Evolutionary conservation across 2,797 vertebrate genomes (phyloP).

Genomic region (Antrozous pallidus): DNA sequence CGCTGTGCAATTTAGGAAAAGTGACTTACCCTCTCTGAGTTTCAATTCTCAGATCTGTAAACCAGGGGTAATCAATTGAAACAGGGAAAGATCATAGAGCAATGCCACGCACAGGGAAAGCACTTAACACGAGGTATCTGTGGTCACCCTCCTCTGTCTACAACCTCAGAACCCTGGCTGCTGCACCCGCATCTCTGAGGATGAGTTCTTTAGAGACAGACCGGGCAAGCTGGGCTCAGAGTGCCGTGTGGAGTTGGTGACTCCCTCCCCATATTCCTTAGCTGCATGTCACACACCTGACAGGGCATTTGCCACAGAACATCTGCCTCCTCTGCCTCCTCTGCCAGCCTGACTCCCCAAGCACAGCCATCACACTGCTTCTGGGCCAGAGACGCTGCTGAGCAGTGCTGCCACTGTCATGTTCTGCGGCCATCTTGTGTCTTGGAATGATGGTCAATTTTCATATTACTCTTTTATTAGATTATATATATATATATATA

Average conservation of each 20-base stretch:
- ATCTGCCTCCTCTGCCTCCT: neutral
- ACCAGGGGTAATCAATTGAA: neutral
- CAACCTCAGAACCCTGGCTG: neutral
- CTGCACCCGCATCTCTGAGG: neutral
- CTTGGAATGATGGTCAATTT: no score
- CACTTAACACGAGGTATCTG: neutral
- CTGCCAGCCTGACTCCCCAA: neutral
- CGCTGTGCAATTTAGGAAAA: neutral
- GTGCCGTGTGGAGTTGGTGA: accelerated
- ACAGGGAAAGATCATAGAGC: neutral
- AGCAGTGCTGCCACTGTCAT: neutral
- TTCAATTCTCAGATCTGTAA: neutral
- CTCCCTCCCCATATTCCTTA: neutral
- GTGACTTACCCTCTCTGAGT: neutral
- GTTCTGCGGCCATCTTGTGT: no score
- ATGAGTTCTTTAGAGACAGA: neutral
- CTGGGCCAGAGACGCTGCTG: neutral
- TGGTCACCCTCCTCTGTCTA: neutral
- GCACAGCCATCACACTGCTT: neutral
- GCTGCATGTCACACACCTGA: neutral
- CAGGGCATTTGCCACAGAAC: neutral
- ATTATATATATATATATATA: no score
- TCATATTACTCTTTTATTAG: no score
- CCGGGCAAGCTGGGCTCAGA: neutral
- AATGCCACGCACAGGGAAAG: neutral